Base-by-base conservation (phyloP, 2,888 invertebrate genomes). In the Noctua comes region DNA sequence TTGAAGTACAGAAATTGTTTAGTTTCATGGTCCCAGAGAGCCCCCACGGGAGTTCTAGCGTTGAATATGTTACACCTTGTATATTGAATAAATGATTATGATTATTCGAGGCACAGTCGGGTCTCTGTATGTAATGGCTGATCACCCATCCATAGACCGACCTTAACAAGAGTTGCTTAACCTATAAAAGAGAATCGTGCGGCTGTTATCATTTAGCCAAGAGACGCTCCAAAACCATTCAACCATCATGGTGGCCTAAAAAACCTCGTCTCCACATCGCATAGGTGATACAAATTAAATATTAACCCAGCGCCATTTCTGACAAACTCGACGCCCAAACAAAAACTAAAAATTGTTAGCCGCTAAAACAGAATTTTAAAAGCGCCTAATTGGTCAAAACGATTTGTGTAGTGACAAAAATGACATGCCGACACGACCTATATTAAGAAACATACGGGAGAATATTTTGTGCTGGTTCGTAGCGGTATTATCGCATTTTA, bases 341-440 rank as follows among this genome's bases (percentile, higher is more conserved):
- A 90, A 91, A 89, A 88, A 82, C 54, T 36, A 16, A 79, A 82
- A 80, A 83, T 87, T 79, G 84, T 87, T 84, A 86, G 85, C 84
- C 82, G 86, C 88, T 86, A 88, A 90, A 86, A 84, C 82, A 88
- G 90, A 90, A 90, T 90, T 88, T 89, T 89, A 88, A 90, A 87
- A 86, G 88, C 85, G 54, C 85, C 89, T 92, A 92, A 92, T 92
- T 92, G 92, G 87, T 88, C 76, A 68, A 65, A 91, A 88, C 90
- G 83, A 92, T 92, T 91, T 90, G 89, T 88, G 80, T 88, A 85
- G 89, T 88, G 90, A 86, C 89, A 91, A 91, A 92, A 92, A 92
- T 92, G 89, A 89, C 88, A 83, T 90, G 74, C 88, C 89, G 18
- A 76, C 84, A 81, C 87, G 77, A 85, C 88, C 79, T 79, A n/a